Evolutionary conservation across 2,797 vertebrate species (phyloP).

Genomic region (Mallotus villosus): DNA sequence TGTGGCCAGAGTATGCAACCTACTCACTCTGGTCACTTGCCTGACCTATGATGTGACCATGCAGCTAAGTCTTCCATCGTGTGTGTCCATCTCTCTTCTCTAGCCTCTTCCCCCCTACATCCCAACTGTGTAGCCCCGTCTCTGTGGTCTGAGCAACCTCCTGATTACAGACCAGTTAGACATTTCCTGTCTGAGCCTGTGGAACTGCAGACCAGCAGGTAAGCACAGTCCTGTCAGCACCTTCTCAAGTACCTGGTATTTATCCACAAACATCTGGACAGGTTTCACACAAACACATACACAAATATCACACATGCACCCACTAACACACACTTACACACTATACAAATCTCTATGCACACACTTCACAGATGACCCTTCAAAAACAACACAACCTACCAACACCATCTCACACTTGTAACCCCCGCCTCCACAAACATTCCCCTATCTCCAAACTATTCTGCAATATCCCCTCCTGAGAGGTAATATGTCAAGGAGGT

Average conservation of each 20-base stretch:
- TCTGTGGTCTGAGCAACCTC: constrained; percentile 32
- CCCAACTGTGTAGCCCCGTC: neutral
- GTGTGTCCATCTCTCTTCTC: neutral
- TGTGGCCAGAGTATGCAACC: neutral
- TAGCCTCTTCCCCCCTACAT: too few relatives aligned
- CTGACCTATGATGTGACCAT: constrained; percentile 4
- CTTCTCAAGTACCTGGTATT: constrained; percentile 17
- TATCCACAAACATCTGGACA: constrained; percentile 10
- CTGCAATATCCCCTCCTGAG: constrained; percentile 10
- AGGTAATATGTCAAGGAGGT: too few relatives aligned
- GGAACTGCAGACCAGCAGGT: too few relatives aligned
- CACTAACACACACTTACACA: too few relatives aligned
- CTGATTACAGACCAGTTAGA: constrained; percentile 69
- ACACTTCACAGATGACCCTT: constrained; percentile 64
- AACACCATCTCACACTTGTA: constrained; percentile 28
- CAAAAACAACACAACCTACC: constrained; percentile 55
- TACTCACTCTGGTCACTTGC: too few relatives aligned
- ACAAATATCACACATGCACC: neutral
- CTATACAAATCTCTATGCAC: constrained; percentile 29
- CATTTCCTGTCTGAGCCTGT: constrained; percentile 57
- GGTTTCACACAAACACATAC: constrained; percentile 1
- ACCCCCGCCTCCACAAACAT: constrained; percentile 15
- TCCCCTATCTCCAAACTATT: constrained; percentile 18
- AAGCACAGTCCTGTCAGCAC: neutral
- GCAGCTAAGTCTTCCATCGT: neutral